A percentile compares a stretch with the other conserved stretches of the same genome.
phyloP scores from a whole-genome alignment of 2,888 invertebrate genomes.

The Plebejus anna region DNA sequence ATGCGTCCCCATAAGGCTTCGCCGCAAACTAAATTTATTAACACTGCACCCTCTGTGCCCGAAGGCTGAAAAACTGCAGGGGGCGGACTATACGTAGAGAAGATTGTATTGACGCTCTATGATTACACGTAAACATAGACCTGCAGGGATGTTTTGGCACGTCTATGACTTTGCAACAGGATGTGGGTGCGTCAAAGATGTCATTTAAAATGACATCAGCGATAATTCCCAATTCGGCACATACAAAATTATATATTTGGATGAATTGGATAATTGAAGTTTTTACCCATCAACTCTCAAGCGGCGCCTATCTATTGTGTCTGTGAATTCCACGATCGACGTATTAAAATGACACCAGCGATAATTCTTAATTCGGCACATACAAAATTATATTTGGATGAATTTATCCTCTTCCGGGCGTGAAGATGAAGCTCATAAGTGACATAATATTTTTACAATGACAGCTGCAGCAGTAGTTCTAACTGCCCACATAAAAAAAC shows the following conservation, averaged over 20 bases:
- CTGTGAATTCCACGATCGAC: too few relatives aligned
- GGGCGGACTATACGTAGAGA: constrained; percentile 9
- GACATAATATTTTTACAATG: not conserved
- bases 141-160: not conserved
- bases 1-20: constrained; percentile 31
- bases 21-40: constrained; percentile 34
- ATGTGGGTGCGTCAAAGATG: not conserved
- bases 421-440: not conserved
- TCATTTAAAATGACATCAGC: too few relatives aligned
- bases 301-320: too few relatives aligned
- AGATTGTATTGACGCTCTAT: not conserved
- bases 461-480: not conserved
- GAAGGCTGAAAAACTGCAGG: constrained; percentile 31
- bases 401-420: too few relatives aligned
- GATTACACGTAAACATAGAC: not conserved
- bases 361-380: too few relatives aligned
- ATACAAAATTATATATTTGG: too few relatives aligned
- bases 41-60: constrained; percentile 32
- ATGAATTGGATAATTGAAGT: too few relatives aligned
- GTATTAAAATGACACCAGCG: too few relatives aligned
- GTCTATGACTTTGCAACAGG: not conserved
- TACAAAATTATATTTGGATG: too few relatives aligned
- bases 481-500: not conserved
- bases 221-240: too few relatives aligned
- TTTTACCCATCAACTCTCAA: too few relatives aligned